Evolutionary conservation across 2,797 vertebrate genomes (phyloP).

Genomic region (Tenualosa ilisha): DNA sequence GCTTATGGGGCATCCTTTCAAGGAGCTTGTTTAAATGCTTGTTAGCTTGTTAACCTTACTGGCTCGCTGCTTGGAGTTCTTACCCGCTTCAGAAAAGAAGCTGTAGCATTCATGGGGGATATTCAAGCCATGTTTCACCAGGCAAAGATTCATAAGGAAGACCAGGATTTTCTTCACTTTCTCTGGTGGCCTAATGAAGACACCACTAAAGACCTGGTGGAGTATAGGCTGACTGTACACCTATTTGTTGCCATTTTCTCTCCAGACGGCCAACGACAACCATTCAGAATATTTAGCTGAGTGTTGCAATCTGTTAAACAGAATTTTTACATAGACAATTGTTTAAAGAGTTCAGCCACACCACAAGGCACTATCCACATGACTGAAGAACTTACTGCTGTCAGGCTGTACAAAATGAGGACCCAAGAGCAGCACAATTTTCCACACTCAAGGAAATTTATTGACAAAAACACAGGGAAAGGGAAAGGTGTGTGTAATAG

Average conservation of each 20-base stretch:
- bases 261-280: neutral
- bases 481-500: too few relatives aligned
- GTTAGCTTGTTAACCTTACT: neutral
- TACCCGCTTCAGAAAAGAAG: slow-evolving; percentile 31
- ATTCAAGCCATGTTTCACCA: slow-evolving; percentile 39
- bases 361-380: neutral
- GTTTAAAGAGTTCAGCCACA: neutral
- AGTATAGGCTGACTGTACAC: slow-evolving; percentile 25
- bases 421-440: too few relatives aligned
- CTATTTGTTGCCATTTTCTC: slow-evolving; percentile 20
- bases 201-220: neutral
- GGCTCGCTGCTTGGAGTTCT: neutral
- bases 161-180: slow-evolving; percentile 22
- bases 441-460: too few relatives aligned
- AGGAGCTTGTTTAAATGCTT: neutral
- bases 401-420: too few relatives aligned
- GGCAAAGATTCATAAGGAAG: neutral
- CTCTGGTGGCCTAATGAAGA: slow-evolving; percentile 37
- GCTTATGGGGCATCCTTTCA: neutral
- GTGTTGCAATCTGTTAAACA: neutral
- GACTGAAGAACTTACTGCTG: neutral
- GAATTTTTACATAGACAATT: neutral
- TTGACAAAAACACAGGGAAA: too few relatives aligned
- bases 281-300: neutral
- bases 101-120: slow-evolving; percentile 33